Base-by-base conservation (phyloP, 2,113 vertebrate genomes). In the Coturnix japonica region DNA sequence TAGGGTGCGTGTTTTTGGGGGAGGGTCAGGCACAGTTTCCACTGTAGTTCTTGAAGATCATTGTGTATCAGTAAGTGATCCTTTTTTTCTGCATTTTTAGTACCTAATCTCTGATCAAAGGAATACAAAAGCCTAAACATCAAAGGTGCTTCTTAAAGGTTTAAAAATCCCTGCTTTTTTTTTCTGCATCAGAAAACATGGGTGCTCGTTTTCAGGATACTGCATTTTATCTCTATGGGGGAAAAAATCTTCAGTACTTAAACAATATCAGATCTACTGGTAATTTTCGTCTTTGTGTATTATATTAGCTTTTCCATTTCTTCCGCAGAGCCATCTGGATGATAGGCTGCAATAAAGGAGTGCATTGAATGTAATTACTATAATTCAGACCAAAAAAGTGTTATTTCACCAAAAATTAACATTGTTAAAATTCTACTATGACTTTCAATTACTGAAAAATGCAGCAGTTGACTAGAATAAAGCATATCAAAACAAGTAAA, bases 311-410 rank as follows among this genome's bases (percentile, higher is more conserved):
- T 91, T 90, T 87, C 71, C 1, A 19, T 85, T 95, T 95, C 81
- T 93, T 91, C 26, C 60, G 70, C 49, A 90, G 44, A 67, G 6
- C 72, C 61, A 65, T 86, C 83, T 87, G 53, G 71, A 78, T 39
- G 8, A 90, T 56, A 92, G 61, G 49, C 49, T 84, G 49, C 49
- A 95, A 74, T 85, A 84, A 83, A 77, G 79, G 43, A 78, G 37
- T 69, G 51, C 76, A 75, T 86, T 87, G 61, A 94, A 47, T 91
- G 11, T 85, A 94, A 93, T 95, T 93, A 95, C 51, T 96, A 57
- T 37, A 78, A 89, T 91, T 94, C 28, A 84, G 78, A 57, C 69
- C 30, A 5, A 79, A 87, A 87, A 85, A 56, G 51, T n/a, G 31
- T 51, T 92, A 81, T 57, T 96, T 94, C 70, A 49, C 22, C 31